These are phyloP conservation scores for Nowickia ferox DNA, from an alignment of 2,888 invertebrate species.

Conservation along the genomic window DNA sequence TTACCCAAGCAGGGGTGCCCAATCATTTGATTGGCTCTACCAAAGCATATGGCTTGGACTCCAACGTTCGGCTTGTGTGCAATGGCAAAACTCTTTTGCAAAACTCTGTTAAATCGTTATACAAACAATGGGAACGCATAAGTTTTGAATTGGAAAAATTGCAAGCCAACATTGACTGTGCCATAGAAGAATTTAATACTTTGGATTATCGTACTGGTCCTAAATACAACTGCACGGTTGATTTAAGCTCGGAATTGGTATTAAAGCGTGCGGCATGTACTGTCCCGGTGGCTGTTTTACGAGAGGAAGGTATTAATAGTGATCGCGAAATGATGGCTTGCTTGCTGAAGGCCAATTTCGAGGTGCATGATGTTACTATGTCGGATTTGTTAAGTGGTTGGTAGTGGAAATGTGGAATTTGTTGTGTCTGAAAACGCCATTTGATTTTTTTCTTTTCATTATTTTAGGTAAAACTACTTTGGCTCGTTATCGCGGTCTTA, in stretches of 20 bases:
- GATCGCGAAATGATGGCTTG: conserved; percentile 98
- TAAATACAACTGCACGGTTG: conserved; percentile 88
- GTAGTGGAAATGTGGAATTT: conserved; percentile 20
- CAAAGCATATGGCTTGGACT: conserved; percentile 86
- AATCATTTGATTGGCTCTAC: conserved; percentile 88
- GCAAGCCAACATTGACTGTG: conserved; percentile 92
- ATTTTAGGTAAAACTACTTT: conserved; percentile 86
- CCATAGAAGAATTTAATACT: conserved; percentile 90
- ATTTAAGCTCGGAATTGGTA: conserved; percentile 85
- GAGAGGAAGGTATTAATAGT: conserved; percentile 97
- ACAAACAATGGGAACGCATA: conserved; percentile 97
- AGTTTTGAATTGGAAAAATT: conserved; percentile 94
- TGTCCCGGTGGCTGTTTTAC: conserved; percentile 92
- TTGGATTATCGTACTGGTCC: conserved; percentile 88
- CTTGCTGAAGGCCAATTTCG: conserved; percentile 93
- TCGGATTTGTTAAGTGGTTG: conserved; percentile 89
- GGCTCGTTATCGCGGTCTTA: conserved; percentile 92
- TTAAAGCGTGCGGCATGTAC: conserved; percentile 81
- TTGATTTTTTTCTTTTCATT: background rate
- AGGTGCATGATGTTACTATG: conserved; percentile 97
- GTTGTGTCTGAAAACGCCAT: background rate
- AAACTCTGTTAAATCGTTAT: conserved; percentile 87
- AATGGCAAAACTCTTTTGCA: conserved; percentile 83
- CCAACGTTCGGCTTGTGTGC: conserved; percentile 75
- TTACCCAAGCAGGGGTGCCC: conserved; percentile 86